These are phyloP conservation scores for Drosophila setifemur DNA, from an alignment of 1,140 invertebrate genomes.

Conservation along the genomic window DNA sequence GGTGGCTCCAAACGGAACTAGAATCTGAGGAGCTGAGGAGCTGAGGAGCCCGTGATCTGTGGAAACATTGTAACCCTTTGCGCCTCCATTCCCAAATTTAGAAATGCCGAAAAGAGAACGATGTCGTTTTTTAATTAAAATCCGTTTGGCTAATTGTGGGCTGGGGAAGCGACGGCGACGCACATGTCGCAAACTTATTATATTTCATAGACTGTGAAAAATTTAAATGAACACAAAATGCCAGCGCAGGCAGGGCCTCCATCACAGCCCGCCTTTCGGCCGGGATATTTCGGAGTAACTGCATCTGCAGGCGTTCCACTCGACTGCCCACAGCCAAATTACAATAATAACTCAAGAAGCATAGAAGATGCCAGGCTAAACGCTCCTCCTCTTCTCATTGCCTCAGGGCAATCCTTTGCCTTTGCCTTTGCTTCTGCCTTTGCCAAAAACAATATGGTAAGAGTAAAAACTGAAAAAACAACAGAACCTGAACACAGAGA, in stretches of 20 bases:
- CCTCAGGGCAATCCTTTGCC: conserved; percentile 26
- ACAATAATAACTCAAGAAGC: conserved; percentile 78
- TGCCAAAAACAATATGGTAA: conserved; percentile 65
- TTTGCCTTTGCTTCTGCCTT: no score
- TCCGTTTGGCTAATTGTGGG: conserved; percentile 3
- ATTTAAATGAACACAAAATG: conserved; percentile 63
- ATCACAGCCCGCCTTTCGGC: conserved; percentile 11
- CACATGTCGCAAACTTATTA: conserved; percentile 81
- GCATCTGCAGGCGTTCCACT: conserved; percentile 57
- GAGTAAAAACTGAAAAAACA: conserved; percentile 3
- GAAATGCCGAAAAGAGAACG: background rate
- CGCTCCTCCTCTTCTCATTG: conserved; percentile 34
- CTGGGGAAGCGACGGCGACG: conserved; percentile 5
- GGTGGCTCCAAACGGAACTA: conserved; percentile 26
- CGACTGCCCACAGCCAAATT: conserved; percentile 68
- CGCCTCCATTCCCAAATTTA: background rate
- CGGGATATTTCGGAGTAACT: conserved; percentile 35
- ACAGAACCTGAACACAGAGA: background rate
- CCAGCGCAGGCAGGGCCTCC: conserved; percentile 22
- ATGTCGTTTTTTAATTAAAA: conserved; percentile 46
- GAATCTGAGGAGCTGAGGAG: no score
- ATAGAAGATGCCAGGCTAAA: conserved; percentile 75
- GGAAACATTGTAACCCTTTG: background rate
- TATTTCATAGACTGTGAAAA: conserved; percentile 82
- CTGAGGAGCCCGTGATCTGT: conserved; percentile 16